Evolutionary conservation across 2,888 invertebrate genomes (phyloP).

Genomic region (Chirona hameri): DNA sequence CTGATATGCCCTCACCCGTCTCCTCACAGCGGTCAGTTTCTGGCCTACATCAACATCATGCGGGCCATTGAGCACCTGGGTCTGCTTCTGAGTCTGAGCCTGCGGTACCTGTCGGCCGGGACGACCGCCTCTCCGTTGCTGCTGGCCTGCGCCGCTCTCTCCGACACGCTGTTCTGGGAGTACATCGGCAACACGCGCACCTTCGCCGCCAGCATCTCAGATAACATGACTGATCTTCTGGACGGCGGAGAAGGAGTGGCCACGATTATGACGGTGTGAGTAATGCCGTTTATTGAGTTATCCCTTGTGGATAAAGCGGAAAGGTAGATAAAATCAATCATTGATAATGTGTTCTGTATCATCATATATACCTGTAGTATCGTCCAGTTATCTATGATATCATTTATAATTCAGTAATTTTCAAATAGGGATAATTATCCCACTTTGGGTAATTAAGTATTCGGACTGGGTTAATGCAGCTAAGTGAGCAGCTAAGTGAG

Average conservation of each 20-base stretch:
- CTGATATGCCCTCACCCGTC: no score
- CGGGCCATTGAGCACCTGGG: neutral
- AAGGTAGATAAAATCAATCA: no score
- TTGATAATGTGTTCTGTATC: no score
- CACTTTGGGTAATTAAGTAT: no score
- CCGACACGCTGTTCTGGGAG: constrained; percentile 8
- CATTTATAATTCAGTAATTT: no score
- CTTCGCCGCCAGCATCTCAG: neutral
- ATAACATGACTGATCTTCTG: neutral
- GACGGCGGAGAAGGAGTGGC: neutral
- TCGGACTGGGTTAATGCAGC: no score
- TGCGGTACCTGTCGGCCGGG: neutral
- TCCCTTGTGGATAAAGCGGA: no score
- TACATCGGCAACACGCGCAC: neutral
- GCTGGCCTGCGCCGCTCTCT: neutral
- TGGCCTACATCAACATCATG: neutral
- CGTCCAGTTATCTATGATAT: no score
- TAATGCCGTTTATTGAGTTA: neutral
- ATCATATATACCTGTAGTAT: no score
- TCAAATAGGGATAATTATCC: no score
- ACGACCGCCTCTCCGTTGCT: neutral
- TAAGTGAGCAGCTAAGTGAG: no score
- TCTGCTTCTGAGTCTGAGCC: neutral
- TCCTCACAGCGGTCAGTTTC: neutral
- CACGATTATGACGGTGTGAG: neutral